Evolutionary conservation across 2,888 invertebrate genomes (phyloP).

Genomic region (Hylaea fasciaria): DNA sequence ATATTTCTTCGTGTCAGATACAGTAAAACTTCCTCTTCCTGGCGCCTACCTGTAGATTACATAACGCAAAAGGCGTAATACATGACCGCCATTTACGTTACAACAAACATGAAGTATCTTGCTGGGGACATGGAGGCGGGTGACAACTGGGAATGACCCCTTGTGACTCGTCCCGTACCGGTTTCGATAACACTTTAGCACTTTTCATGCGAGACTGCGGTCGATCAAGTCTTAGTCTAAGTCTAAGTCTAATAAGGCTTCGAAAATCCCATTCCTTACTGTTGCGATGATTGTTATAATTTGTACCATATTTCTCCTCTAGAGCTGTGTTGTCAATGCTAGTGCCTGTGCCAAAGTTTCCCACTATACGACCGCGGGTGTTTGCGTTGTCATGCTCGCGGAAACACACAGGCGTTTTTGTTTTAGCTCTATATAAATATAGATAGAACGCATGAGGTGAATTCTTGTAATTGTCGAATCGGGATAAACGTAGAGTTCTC

Average conservation of each 20-base stretch:
- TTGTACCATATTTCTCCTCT: constrained; percentile 1
- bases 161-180: no score
- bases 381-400: constrained; percentile 33
- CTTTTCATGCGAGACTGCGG: no score
- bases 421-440: no score
- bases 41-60: neutral
- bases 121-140: no score
- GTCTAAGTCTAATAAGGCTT: no score
- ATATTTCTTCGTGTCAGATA: constrained; percentile 23
- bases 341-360: constrained; percentile 13
- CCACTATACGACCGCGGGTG: constrained; percentile 9
- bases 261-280: no score
- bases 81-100: no score
- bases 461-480: constrained; percentile 3
- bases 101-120: no score
- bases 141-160: no score
- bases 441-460: constrained; percentile 43
- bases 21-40: constrained; percentile 8
- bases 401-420: constrained; percentile 44
- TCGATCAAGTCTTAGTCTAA: no score
- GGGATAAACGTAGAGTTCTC: neutral
- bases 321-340: constrained; percentile 1
- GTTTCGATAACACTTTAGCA: no score
- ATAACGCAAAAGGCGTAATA: neutral
- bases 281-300: no score